These are phyloP conservation scores for Hyles vespertilio DNA, from an alignment of 1,140 invertebrate species.

Conservation along the genomic window DNA sequence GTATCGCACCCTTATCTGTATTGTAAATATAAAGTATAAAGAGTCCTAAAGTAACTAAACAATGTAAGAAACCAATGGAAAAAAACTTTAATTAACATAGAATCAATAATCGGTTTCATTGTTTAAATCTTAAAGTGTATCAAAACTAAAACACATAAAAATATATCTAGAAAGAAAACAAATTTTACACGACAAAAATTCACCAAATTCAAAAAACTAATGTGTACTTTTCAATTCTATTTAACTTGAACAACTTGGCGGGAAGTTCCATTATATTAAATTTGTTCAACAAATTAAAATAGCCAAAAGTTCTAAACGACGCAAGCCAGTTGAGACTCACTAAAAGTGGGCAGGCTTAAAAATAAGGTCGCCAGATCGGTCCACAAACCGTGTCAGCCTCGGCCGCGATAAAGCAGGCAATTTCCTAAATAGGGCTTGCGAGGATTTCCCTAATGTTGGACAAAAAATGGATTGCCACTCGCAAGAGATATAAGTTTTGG, in stretches of 20 bases:
- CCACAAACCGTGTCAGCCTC: constrained; percentile 37
- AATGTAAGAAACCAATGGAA: too few relatives aligned
- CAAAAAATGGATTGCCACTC: constrained; percentile 53
- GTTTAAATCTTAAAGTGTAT: neutral
- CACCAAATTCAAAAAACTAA: too few relatives aligned
- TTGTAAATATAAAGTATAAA: too few relatives aligned
- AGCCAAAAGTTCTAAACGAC: constrained; percentile 8
- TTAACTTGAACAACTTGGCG: constrained; percentile 2
- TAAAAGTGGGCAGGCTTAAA: constrained; percentile 7
- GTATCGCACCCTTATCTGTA: too few relatives aligned
- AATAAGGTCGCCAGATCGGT: constrained; percentile 18
- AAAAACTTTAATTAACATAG: too few relatives aligned
- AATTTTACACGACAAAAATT: too few relatives aligned
- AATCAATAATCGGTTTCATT: too few relatives aligned
- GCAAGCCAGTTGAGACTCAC: constrained; percentile 10
- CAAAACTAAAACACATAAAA: constrained; percentile 4
- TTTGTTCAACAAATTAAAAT: constrained; percentile 19
- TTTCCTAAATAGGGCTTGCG: constrained; percentile 59
- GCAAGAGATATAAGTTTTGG: constrained; percentile 22
- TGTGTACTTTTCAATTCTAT: constrained; percentile 10
- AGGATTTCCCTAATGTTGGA: constrained; percentile 58
- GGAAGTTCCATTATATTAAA: constrained; percentile 10
- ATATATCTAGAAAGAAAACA: too few relatives aligned
- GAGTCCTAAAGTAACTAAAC: too few relatives aligned
- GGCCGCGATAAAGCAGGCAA: constrained; percentile 57